A percentile compares a stretch with the other conserved stretches of the same genome.
These are phyloP conservation scores for Leptothorax acervorum DNA, from an alignment of 2,888 invertebrate species.

Conservation along the genomic window DNA sequence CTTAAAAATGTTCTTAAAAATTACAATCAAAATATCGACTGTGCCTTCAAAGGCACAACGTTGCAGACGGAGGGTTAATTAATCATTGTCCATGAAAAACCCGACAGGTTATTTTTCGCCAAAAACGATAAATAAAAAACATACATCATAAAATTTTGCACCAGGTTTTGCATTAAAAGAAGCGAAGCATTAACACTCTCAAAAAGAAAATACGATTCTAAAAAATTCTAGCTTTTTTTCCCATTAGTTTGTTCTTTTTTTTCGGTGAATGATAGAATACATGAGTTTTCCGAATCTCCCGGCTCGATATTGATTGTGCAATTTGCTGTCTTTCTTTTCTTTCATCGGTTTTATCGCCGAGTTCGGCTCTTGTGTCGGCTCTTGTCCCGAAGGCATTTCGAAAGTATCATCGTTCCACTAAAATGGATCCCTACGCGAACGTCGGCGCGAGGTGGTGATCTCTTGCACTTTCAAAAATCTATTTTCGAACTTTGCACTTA, in stretches of 20 bases:
- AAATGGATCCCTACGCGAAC: background rate
- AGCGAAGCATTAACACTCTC: background rate
- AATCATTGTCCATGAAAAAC: background rate
- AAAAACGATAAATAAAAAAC: background rate
- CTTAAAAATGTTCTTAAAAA: no score
- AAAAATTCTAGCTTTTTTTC: background rate
- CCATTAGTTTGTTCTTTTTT: background rate
- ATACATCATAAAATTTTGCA: background rate
- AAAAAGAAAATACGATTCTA: background rate
- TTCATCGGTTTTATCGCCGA: background rate
- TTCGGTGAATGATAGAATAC: background rate
- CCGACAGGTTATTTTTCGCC: background rate
- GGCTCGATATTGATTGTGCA: background rate
- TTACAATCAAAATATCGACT: no score
- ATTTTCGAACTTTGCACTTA: background rate
- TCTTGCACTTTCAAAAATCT: constrained; percentile 22
- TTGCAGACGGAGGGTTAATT: no score
- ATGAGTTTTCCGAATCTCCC: background rate
- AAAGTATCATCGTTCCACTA: background rate
- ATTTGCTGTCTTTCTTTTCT: background rate
- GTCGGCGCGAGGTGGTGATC: background rate
- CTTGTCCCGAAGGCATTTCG: background rate
- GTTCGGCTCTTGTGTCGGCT: background rate
- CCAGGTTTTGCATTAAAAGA: background rate
- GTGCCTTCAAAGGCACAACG: no score